Evolutionary conservation across 2,797 vertebrate genomes (phyloP), one percentile per base, ranked within the genome.

Genomic region (Crenichthys baileyi): DNA sequence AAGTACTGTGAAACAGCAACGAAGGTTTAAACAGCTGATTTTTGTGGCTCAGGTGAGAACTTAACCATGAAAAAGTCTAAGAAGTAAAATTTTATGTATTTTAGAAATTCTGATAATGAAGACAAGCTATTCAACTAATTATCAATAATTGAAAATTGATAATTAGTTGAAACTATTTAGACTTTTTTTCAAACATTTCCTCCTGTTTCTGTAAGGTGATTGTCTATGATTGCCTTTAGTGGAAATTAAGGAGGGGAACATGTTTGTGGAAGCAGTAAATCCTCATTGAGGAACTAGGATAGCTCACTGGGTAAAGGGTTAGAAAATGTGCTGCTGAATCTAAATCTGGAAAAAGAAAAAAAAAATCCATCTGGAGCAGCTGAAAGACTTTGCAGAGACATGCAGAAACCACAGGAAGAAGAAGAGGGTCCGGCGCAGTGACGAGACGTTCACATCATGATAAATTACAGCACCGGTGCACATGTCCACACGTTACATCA

Each of bases 391-490:
- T 7, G 71, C 56, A 24, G 77, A 70, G 71, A 68, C 73, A 41
- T 68, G 41, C 60, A 56, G 41, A 60, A 31, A 29, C 8, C 72
- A 48, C 75, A 48, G n/a, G 9, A 70, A 73, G 75, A 72, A 26
- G 63, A 60, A 12, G 44, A 11, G 26, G 46, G 7, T 18, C 13
- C 39, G 73, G 73, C 67, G 12, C 9, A 22, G 20, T 15, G 22
- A n/a, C 5, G 11, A 51, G 75, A 56, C 11, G n/a, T 71, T 74
- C 72, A 29, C 79, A 55, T 22, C 80, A 76, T 80, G 80, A 87
- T 81, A 46, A 72, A 86, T 85, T 67, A 79, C 85, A 72, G 75
- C 53, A 29, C 4, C 13, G 55, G 77, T 53, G 73, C 81, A 79
- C 82, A 78, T 77, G 80, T 85, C 81, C 39, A 53, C 83, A 80